Percentiles rank a stretch among this genome's conserved stretches.
Evolutionary conservation across 2,113 vertebrate species (phyloP).

Genomic region (Indri indri): DNA sequence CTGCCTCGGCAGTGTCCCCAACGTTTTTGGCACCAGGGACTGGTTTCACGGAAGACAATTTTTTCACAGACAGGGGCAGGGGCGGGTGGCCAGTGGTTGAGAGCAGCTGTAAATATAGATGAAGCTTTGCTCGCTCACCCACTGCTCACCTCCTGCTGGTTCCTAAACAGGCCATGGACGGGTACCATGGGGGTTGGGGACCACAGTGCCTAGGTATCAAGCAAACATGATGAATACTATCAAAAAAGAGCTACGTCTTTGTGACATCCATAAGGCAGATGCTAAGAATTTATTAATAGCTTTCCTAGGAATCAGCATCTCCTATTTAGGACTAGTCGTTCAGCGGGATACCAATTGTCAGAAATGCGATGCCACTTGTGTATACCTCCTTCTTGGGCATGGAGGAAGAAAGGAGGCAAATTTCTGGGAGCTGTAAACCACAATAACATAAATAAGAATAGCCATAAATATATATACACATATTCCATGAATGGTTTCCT

Average conservation of each 20-base stretch:
- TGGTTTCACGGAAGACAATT: too few relatives aligned
- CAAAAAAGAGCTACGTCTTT: neutral
- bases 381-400: neutral
- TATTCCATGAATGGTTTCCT: slow-evolving; percentile 40
- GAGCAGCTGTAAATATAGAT: too few relatives aligned
- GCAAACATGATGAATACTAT: neutral
- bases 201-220: neutral
- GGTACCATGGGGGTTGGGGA: too few relatives aligned
- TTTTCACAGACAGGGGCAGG: too few relatives aligned
- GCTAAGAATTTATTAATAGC: neutral
- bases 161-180: too few relatives aligned
- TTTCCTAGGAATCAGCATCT: neutral
- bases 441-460: slow-evolving; percentile 19
- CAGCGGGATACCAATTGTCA: neutral
- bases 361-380: neutral
- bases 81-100: too few relatives aligned
- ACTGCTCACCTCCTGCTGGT: too few relatives aligned
- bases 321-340: neutral
- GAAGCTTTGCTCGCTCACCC: too few relatives aligned
- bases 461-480: neutral
- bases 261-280: neutral
- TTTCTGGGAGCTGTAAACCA: slow-evolving; percentile 30
- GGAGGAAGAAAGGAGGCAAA: neutral
- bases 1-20: neutral
- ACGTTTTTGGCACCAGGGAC: too few relatives aligned